Evolutionary conservation across 37 sponge, comb jelly and placozoan species (phyloP).

Genomic region (Agelas oroides): DNA sequence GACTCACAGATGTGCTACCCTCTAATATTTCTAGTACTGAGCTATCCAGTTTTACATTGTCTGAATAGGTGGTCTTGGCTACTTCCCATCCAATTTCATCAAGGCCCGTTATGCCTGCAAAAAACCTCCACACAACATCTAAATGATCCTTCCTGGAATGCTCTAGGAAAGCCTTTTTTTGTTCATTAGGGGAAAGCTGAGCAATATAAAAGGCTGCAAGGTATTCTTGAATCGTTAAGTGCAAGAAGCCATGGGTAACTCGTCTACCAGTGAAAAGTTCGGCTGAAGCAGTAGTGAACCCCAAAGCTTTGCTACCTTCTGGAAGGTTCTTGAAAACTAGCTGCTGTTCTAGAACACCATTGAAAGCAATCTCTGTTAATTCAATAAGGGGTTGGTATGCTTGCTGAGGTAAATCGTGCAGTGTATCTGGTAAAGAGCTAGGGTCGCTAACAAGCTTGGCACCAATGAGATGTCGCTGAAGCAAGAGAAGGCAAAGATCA

Average conservation of each 20-base stretch:
- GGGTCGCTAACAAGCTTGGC: background rate
- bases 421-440: background rate
- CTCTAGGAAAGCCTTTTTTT: too few relatives aligned
- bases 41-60: too few relatives aligned
- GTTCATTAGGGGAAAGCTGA: background rate
- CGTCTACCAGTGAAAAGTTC: background rate
- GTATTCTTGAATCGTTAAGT: conserved; percentile 26
- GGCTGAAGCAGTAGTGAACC: background rate
- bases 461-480: background rate
- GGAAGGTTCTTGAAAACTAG: background rate
- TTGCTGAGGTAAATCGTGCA: background rate
- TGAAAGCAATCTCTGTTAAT: background rate
- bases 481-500: background rate
- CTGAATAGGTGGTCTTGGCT: too few relatives aligned
- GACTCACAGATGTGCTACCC: too few relatives aligned
- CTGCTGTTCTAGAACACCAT: background rate
- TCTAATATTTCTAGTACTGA: too few relatives aligned
- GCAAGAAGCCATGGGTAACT: background rate
- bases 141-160: too few relatives aligned
- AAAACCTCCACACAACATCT: too few relatives aligned
- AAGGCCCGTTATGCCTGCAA: too few relatives aligned
- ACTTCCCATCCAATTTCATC: too few relatives aligned
- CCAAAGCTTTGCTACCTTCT: background rate
- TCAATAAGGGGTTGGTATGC: background rate
- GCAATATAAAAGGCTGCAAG: conserved; percentile 25